Base-by-base conservation (phyloP, 2,113 vertebrate species). In the Apodemus sylvaticus region DNA sequence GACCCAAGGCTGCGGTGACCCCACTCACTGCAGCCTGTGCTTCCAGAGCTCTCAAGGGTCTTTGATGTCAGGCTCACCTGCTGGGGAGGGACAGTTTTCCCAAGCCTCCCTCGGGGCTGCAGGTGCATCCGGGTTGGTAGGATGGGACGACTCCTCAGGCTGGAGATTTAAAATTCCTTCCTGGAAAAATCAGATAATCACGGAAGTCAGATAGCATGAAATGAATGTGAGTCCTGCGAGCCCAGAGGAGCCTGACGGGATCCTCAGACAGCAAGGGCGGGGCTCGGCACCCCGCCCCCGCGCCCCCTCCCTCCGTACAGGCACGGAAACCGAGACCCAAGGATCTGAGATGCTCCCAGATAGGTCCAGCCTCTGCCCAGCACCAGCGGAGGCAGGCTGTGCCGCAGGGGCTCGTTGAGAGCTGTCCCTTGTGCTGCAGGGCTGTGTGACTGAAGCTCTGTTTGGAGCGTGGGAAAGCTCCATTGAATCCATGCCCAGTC, bases 151-250 rank as follows among this genome's bases (percentile, higher is more conserved):
- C 90, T 60, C 85, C 85, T 88, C 36, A 71, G 68, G 79, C 76
- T 45, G 22, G 93, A 91, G 86, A 93, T 34, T 92, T 81, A 64
- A 93, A 83, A 96, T 92, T 92, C 79, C 93, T 97, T 82, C 92
- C 96, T 85, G 93, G 97, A 96, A 96, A 83, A 96, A 96, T 95
- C 97, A 97, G 94, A 77, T 96, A 94, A 96, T 95, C 92, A 96
- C 64, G 88, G 92, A 93, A 96, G 93, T 91, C 96, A 93, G 66
- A 86, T 42, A 86, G 79, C 90, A 60, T 96, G 96, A 97, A 96
- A 97, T 96, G 96, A 95, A 66, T 53, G 64, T 93, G 93, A 88
- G 58, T 93, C 93, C 36, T 17, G 73, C 68, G 68, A 55, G 16
- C 74, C 89, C 86, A 36, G 78, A 66, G 97, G 95, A 91, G 86